Evolutionary conservation across 1,140 invertebrate species (phyloP).

Genomic region (Polypedilum vanderplanki): DNA sequence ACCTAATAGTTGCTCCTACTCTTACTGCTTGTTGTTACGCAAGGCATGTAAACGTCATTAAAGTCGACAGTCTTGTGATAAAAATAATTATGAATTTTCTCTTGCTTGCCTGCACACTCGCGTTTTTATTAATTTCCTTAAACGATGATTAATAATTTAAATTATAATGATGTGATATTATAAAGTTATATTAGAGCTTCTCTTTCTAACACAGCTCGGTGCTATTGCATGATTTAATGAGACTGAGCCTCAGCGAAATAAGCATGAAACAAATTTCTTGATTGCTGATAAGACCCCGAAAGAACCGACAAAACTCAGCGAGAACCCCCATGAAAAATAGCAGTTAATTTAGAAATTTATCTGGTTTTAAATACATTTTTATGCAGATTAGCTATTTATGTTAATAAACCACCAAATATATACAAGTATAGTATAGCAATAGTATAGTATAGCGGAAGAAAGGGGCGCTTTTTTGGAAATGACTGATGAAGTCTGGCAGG

Average conservation of each 20-base stretch:
- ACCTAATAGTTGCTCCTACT: background rate
- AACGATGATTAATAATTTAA: constrained; percentile 20
- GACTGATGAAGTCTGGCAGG: constrained; percentile 27
- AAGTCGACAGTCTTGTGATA: background rate
- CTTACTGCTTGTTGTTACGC: no score
- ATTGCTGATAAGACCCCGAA: background rate
- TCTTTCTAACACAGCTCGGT: background rate
- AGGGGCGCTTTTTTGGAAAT: constrained; percentile 21
- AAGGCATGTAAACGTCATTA: no score
- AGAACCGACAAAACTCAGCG: constrained; percentile 20
- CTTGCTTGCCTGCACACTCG: background rate
- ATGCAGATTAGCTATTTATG: constrained; percentile 29
- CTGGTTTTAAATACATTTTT: constrained; percentile 29
- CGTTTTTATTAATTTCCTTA: constrained; percentile 12
- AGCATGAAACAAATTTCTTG: constrained; percentile 18
- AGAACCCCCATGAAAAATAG: constrained; percentile 20
- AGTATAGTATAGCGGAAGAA: constrained; percentile 22
- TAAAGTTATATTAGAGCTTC: background rate
- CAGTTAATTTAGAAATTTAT: constrained; percentile 28
- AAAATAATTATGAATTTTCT: background rate
- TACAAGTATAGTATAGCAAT: background rate
- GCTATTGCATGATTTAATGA: constrained; percentile 13
- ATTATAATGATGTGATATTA: background rate
- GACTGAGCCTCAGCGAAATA: background rate
- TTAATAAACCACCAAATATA: background rate